phyloP scores from a whole-genome alignment of 2,113 vertebrate genomes.

The Pampusana beccarii region DNA sequence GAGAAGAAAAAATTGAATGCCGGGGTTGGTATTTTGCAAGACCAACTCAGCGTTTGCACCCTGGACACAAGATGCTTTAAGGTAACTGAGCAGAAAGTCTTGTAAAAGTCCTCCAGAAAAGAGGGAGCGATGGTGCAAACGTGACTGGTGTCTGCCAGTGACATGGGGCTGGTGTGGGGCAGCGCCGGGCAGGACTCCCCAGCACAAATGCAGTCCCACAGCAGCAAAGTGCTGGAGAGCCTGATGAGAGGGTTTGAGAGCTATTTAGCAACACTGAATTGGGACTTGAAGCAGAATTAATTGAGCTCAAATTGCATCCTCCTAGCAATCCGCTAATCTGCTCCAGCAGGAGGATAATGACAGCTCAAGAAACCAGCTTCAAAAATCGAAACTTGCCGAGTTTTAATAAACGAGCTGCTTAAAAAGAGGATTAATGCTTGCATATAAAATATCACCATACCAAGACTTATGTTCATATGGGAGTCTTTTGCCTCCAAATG shows the following conservation, averaged over 20 bases:
- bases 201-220: neutral
- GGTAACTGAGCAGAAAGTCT: neutral
- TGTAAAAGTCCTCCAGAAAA: neutral
- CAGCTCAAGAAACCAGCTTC: constrained; percentile 52
- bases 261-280: constrained; percentile 63
- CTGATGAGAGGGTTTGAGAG: constrained; percentile 46
- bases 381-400: constrained; percentile 47
- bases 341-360: constrained; percentile 76
- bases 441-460: neutral
- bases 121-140: neutral
- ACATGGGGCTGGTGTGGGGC: neutral
- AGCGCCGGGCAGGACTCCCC: neutral
- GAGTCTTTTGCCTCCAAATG: neutral
- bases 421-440: constrained; percentile 53
- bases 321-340: constrained; percentile 72
- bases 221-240: neutral
- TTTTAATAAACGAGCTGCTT: constrained; percentile 30
- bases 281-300: constrained; percentile 79
- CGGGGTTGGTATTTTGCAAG: neutral
- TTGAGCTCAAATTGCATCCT: constrained; percentile 77
- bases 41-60: neutral
- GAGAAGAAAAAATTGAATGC: neutral
- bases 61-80: neutral
- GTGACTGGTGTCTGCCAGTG: neutral
- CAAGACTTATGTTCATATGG: neutral